Evolutionary conservation across 1,140 invertebrate genomes (phyloP), one percentile per base, ranked within the genome.

Genomic region (Triops longicaudatus): DNA sequence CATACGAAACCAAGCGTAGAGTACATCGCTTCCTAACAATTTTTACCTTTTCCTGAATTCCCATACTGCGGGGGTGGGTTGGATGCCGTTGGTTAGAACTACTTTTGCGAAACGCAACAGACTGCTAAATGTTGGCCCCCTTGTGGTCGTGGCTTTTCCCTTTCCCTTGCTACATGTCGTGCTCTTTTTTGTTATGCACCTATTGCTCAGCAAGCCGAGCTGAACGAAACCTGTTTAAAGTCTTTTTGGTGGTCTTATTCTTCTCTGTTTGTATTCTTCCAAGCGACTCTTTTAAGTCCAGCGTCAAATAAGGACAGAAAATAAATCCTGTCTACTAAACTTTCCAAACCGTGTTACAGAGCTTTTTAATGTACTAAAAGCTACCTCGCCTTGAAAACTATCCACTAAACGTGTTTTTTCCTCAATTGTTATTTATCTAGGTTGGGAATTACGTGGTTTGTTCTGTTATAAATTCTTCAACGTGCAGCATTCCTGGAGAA

Each of bases 391-490:
- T 63, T 63, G 50, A 63, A 22, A 63, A 63, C 7, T 63, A n/a
- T 63, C 17, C 0, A 63, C 22, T 63, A 17, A 63, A 10, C 50
- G 17, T 63, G 3, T 63, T 22, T 63, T 22, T 63, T 44, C n/a
- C n/a, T n/a, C 2, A 37, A 37, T 3, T 72, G 71, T n/a, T 22
- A 72, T 86, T 84, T 79, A 90, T 88, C 76, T 88, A 96, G 95
- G 93, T 83, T 97, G 95, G 95, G 93, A 94, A 86, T 87, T 95
- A 79, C 89, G 90, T 86, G 94, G 93, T 81, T 89, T 96, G 82
- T 89, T 95, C 85, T 97, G 95, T 86, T 97, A 96, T 86, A 95
- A 94, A 89, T 96, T 95, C 87, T 96, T 96, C 87, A 95, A 94
- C 86, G 96, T 96, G 82, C 91, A 90, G 85, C 94, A 97, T 88